Evolutionary conservation across 2,888 invertebrate genomes (phyloP), one percentile per base, ranked within the genome.

Genomic region (Lordiphosa fenestrarum): DNA sequence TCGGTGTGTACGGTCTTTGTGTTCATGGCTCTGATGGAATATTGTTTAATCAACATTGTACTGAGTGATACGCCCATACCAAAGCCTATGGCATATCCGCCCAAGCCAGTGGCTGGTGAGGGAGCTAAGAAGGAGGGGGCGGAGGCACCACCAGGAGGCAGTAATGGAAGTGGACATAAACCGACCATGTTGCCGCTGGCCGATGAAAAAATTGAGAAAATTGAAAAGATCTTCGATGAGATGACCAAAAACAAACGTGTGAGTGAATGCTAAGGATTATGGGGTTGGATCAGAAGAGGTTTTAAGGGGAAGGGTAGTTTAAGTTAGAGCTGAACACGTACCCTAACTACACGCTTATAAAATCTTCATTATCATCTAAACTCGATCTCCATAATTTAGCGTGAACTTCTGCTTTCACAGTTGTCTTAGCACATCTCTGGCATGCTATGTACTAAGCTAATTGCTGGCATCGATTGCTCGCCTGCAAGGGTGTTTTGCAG

Each of bases 21-120:
- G 85, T 97, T 97, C 87, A 95, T 97, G 95, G 96, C 96, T 0
- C 89, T 97, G 49, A 97, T 97, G 96, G 96, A 97, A 87, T 97
- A 96, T 87, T 96, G 96, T 74, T 90, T 96, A 68, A 96, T 97
- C 25, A 96, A 96, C 86, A 96, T 90, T 63, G 90, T 90, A 23
- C 72, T 90, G 2, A 89, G 89, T 33, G 89, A 90, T 59, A 88
- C 89, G 36, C 87, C 88, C 35, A 87, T 89, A 69, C 90, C 90
- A 1, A 90, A 90, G 60, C 89, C 89, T 2, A 87, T 86, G 51
- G 86, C 88, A 6, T 87, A 87, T 74, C 88, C 89, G 38, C 87
- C 88, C 6, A 88, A 88, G 46, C 88, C 89, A 4, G 87, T 88
- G 48, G 86, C 88, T 1, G 88, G 88, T 4, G 82, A 84, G 15